phyloP scores from a whole-genome alignment of 2,113 vertebrate genomes.

The Eclectus roratus region DNA sequence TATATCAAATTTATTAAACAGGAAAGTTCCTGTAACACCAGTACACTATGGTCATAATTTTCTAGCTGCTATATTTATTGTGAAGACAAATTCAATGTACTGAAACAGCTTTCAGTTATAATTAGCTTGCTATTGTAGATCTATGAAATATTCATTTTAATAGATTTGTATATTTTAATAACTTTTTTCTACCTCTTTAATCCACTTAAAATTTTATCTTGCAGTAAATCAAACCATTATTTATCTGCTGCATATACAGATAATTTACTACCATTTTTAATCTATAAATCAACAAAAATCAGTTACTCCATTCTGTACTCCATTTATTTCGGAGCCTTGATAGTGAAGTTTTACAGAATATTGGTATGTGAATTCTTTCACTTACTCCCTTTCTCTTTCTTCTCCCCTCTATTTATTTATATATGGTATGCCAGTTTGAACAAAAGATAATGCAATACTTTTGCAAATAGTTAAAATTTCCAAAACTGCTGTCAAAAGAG shows the following conservation, averaged over 20 bases:
- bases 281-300: background rate
- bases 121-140: background rate
- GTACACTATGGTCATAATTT: background rate
- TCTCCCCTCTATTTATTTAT: background rate
- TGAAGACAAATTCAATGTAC: background rate
- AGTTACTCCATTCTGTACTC: background rate
- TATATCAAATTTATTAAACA: background rate
- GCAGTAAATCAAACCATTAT: background rate
- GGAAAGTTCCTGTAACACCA: background rate
- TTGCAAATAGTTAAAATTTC: background rate
- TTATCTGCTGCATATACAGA: background rate
- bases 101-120: background rate
- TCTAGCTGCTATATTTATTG: background rate
- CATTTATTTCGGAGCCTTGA: constrained; percentile 7
- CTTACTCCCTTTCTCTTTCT: background rate
- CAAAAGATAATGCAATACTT: background rate
- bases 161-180: background rate
- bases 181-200: background rate
- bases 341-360: background rate
- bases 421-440: background rate
- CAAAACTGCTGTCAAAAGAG: background rate
- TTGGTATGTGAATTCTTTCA: background rate
- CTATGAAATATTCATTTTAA: background rate
- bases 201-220: background rate
- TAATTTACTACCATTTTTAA: constrained; percentile 1